These are phyloP conservation scores for Anoplius nigerrimus DNA, from an alignment of 2,888 invertebrate species.

Conservation along the genomic window DNA sequence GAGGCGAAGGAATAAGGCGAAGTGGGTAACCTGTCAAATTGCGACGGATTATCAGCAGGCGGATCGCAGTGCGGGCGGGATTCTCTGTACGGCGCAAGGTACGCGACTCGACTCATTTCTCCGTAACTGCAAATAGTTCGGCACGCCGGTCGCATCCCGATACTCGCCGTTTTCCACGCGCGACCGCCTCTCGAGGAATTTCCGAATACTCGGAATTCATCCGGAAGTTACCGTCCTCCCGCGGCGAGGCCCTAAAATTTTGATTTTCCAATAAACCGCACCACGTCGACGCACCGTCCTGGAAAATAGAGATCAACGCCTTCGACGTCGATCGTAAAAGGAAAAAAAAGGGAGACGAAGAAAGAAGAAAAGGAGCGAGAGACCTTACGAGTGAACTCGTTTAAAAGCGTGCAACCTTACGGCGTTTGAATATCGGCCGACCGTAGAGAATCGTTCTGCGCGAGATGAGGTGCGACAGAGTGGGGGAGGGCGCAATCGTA, in stretches of 20 bases:
- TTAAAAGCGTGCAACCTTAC: too few relatives aligned
- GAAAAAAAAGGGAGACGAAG: too few relatives aligned
- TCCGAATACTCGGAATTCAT: slow-evolving; percentile 5
- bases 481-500: too few relatives aligned
- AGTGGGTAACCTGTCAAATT: neutral
- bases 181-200: slow-evolving; percentile 6
- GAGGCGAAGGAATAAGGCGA: neutral
- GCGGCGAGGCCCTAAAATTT: slow-evolving; percentile 5
- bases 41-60: neutral
- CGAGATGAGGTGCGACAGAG: too few relatives aligned
- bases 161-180: slow-evolving; percentile 6
- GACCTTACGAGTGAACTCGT: too few relatives aligned
- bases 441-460: too few relatives aligned
- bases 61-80: neutral
- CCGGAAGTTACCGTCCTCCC: slow-evolving; percentile 1
- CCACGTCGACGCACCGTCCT: neutral
- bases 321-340: neutral
- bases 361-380: too few relatives aligned
- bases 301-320: slow-evolving; percentile 6
- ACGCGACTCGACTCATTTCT: slow-evolving; percentile 30
- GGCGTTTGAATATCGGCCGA: too few relatives aligned
- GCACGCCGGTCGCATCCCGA: slow-evolving; percentile 6
- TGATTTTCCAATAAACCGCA: slow-evolving; percentile 13
- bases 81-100: slow-evolving; percentile 11
- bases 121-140: slow-evolving; percentile 36